Evolutionary conservation across 2,113 vertebrate species (phyloP), one percentile per base, ranked within the genome.

Genomic region (Shinisaurus crocodilurus): DNA sequence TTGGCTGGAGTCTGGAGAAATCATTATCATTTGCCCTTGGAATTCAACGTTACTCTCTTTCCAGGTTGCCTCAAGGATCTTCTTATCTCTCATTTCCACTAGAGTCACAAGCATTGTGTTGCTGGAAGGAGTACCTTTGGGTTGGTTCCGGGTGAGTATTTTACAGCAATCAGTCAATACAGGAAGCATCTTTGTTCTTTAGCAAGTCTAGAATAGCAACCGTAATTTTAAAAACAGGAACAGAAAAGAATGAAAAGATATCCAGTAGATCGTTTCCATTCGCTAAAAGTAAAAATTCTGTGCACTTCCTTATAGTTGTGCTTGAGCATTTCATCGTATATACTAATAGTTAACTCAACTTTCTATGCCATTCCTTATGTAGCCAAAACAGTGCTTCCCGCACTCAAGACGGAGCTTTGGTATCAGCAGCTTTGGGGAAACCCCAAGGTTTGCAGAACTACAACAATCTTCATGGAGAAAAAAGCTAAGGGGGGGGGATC

Each of bases 11-110:
- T 94, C 85, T 94, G 45, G 60, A 96, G 93, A 96, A 96, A 96
- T 95, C 91, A 77, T 96, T 96, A 96, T 95, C 92, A 67, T 91
- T 95, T 95, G 95, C 92, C 94, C 95, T 96, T 96, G 94, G 94
- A 96, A 96, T 95, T 92, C 93, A 95, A 86, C 89, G 92, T 80
- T 93, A 94, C 94, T 95, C 93, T 95, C 90, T 93, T 95, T 93
- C 91, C 94, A 93, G 92, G 92, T 91, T 94, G 95, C 95, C 95
- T 96, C 94, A 93, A 96, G 96, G 95, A 92, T 95, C 94, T 95
- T 95, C 92, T 96, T 96, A 95, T 96, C 95, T 96, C 91, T 95
- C 89, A 76, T 94, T 96, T 96, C 93, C 96, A 96, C 93, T 96
- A 45, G 95, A 96, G 96, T 95, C 93, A 95, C 54, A 94, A 93